A percentile compares a stretch with the other conserved stretches of the same genome.
phyloP scores from a whole-genome alignment of 2,797 vertebrate species.

The Chelidonichthys spinosus region DNA sequence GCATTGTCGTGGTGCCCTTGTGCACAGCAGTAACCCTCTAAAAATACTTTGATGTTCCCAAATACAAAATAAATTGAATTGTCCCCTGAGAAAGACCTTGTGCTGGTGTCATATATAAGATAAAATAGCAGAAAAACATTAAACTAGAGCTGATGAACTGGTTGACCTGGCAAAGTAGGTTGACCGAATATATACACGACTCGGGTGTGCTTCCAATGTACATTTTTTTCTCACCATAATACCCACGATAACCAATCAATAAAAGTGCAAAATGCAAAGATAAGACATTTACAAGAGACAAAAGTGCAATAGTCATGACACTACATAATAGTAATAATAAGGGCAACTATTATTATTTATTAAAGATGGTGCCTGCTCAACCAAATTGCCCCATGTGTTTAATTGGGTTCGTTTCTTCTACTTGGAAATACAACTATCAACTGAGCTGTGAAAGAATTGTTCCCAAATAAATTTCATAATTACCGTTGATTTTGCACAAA shows the following conservation, averaged over 20 bases:
- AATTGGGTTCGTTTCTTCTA: not conserved
- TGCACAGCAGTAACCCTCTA: not conserved
- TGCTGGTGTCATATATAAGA: not conserved
- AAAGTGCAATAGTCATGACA: not conserved
- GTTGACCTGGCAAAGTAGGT: not conserved
- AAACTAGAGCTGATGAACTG: not conserved
- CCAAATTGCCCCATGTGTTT: not conserved
- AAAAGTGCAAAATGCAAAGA: not conserved
- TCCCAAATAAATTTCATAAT: too few relatives aligned
- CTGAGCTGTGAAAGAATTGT: not conserved
- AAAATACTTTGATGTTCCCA: not conserved
- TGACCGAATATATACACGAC: not conserved
- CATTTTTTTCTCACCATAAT: not conserved
- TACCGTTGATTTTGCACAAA: too few relatives aligned
- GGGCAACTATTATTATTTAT: not conserved
- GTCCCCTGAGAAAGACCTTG: not conserved
- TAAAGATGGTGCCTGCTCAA: not conserved
- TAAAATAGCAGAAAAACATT: not conserved
- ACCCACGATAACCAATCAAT: not conserved
- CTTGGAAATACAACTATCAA: not conserved
- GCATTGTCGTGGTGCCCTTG: not conserved
- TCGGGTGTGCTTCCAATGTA: not conserved
- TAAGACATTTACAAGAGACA: not conserved
- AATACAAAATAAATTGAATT: not conserved
- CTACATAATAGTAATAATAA: not conserved